phyloP scores from a whole-genome alignment of 2,888 invertebrate species.

The Ferrisia virgata region DNA sequence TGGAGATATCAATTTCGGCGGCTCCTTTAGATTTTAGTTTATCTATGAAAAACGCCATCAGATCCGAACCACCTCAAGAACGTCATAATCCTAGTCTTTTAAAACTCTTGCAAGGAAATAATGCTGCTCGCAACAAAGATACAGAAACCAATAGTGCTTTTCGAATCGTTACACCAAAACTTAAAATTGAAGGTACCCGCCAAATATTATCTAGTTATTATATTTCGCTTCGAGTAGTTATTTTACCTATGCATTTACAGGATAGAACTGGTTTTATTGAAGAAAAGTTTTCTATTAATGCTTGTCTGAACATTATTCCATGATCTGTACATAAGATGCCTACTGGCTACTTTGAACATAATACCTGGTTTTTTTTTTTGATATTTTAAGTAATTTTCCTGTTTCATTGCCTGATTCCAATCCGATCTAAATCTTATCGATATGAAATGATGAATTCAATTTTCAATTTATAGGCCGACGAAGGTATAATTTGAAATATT shows the following conservation, averaged over 20 bases:
- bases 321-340: too few species aligned
- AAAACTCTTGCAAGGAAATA: slow-evolving; percentile 40
- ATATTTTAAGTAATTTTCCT: too few species aligned
- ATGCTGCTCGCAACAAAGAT: slow-evolving; percentile 34
- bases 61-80: slow-evolving; percentile 39
- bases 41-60: slow-evolving; percentile 50
- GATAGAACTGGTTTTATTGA: not conserved
- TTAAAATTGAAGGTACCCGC: slow-evolving; percentile 54
- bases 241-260: not conserved
- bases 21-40: slow-evolving; percentile 69
- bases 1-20: slow-evolving; percentile 48
- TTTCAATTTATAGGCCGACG: too few species aligned
- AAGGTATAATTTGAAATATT: too few species aligned
- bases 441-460: too few species aligned
- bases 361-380: too few species aligned
- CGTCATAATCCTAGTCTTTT: slow-evolving; percentile 44
- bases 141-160: slow-evolving; percentile 59
- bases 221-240: not conserved
- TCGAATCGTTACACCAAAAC: slow-evolving; percentile 67
- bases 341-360: too few species aligned
- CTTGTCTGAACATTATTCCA: too few species aligned
- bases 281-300: not conserved
- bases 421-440: too few species aligned
- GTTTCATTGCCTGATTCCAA: too few species aligned
- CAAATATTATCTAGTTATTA: not conserved